Evolutionary conservation across 92 coral and sea anemone genomes (phyloP).

Genomic region (Pocillopora grandis): DNA sequence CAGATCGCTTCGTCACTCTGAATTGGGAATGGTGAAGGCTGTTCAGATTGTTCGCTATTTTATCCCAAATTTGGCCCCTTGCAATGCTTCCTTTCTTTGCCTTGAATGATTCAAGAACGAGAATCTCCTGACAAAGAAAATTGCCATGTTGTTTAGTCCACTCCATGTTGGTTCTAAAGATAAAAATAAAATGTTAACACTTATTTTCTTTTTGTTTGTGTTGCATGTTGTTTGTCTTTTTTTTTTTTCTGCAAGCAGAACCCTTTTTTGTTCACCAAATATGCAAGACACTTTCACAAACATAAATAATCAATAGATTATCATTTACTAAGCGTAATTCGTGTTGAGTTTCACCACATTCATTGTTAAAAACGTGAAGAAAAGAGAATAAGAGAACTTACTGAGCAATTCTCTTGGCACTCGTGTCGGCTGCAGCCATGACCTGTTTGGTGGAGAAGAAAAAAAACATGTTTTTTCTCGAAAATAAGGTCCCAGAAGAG

Average conservation of each 20-base stretch:
- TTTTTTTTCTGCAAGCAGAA: too few relatives aligned
- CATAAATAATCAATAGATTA: background rate
- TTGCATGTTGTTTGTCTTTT: too few relatives aligned
- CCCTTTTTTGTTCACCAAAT: too few relatives aligned
- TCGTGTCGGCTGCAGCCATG: conserved; percentile 7
- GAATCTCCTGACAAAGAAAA: background rate
- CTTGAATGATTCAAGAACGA: background rate
- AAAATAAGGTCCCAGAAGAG: background rate
- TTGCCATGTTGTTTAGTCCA: conserved; percentile 5
- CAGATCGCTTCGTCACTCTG: background rate
- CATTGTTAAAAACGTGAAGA: too few relatives aligned
- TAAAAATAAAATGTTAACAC: background rate
- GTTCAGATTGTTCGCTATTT: too few relatives aligned
- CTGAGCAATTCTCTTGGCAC: conserved; percentile 3
- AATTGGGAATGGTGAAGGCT: background rate
- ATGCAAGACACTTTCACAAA: background rate
- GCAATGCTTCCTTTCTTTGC: background rate
- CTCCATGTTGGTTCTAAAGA: background rate
- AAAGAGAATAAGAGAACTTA: background rate
- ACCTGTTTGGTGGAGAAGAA: background rate
- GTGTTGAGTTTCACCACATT: too few relatives aligned
- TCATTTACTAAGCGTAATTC: background rate
- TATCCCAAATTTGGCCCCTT: background rate
- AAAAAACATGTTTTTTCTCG: background rate
- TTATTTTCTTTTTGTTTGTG: background rate